Evolutionary conservation across 2,888 invertebrate genomes (phyloP).

Genomic region (Polydrusus pterygomalis): DNA sequence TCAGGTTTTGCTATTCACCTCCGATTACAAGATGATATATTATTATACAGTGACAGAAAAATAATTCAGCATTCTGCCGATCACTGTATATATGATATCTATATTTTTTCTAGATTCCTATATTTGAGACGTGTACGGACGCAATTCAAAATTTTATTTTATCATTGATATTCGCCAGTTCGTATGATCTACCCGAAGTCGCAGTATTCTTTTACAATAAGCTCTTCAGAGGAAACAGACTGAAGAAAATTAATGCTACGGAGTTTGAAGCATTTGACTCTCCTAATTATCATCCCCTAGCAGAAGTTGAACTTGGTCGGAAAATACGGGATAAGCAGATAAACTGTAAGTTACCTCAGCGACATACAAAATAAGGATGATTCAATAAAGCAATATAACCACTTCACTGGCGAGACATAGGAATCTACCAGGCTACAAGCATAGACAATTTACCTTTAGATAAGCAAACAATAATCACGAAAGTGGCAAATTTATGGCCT

Average conservation of each 20-base stretch:
- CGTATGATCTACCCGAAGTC: constrained; percentile 93
- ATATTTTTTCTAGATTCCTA: constrained; percentile 81
- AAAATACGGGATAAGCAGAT: constrained; percentile 79
- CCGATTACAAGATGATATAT: too few relatives aligned
- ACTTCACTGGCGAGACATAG: too few relatives aligned
- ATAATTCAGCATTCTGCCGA: too few relatives aligned
- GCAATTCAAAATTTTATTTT: constrained; percentile 95
- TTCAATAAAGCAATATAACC: background rate
- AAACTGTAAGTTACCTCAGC: background rate
- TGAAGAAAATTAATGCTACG: constrained; percentile 84
- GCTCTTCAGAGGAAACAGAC: constrained; percentile 92
- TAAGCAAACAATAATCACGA: too few relatives aligned
- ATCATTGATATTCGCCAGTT: constrained; percentile 93
- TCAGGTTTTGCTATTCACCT: too few relatives aligned
- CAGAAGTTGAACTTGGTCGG: constrained; percentile 78
- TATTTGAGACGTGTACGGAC: constrained; percentile 94
- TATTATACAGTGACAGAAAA: too few relatives aligned
- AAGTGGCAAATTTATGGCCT: too few relatives aligned
- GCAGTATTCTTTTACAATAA: constrained; percentile 92
- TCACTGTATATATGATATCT: too few relatives aligned
- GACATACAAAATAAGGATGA: background rate
- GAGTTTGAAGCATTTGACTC: constrained; percentile 88
- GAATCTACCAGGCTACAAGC: too few relatives aligned
- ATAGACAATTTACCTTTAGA: too few relatives aligned
- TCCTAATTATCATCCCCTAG: constrained; percentile 90